Evolutionary conservation across 2,888 invertebrate species (phyloP).

Genomic region (Catocala fraxini): DNA sequence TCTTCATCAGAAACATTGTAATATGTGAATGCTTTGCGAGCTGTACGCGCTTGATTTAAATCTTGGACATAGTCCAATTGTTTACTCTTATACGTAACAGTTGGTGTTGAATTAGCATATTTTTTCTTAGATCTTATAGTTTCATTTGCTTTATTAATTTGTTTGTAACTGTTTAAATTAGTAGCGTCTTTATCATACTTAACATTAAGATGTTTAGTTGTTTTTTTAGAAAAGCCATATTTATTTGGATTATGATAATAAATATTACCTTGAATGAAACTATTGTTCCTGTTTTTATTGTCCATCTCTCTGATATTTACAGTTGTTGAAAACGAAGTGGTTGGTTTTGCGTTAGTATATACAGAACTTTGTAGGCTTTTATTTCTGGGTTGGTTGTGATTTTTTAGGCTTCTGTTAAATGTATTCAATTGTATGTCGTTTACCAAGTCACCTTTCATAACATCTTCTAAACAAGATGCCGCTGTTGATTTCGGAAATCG

Average conservation of each 20-base stretch:
- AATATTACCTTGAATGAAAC: no score
- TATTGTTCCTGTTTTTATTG: background rate
- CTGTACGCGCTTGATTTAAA: slow-evolving; percentile 1
- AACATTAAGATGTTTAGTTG: background rate
- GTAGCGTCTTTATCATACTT: background rate
- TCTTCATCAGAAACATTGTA: slow-evolving; percentile 3
- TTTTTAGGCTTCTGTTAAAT: background rate
- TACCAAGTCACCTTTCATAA: slow-evolving; percentile 30
- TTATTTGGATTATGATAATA: background rate
- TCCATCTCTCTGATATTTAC: background rate
- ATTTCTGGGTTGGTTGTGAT: background rate
- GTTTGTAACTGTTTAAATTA: background rate
- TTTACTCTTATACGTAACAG: no score
- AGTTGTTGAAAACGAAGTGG: background rate
- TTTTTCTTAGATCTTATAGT: no score
- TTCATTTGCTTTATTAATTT: no score
- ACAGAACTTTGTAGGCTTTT: background rate
- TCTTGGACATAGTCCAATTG: background rate
- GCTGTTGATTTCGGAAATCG: slow-evolving; percentile 37
- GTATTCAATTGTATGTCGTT: slow-evolving; percentile 20
- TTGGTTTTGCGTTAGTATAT: background rate
- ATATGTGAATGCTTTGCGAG: slow-evolving; percentile 1
- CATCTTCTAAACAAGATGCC: slow-evolving; percentile 39
- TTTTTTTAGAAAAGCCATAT: background rate
- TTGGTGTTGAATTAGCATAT: no score